phyloP scores from a whole-genome alignment of 2,113 vertebrate species.

The Seriola aureovittata region DNA sequence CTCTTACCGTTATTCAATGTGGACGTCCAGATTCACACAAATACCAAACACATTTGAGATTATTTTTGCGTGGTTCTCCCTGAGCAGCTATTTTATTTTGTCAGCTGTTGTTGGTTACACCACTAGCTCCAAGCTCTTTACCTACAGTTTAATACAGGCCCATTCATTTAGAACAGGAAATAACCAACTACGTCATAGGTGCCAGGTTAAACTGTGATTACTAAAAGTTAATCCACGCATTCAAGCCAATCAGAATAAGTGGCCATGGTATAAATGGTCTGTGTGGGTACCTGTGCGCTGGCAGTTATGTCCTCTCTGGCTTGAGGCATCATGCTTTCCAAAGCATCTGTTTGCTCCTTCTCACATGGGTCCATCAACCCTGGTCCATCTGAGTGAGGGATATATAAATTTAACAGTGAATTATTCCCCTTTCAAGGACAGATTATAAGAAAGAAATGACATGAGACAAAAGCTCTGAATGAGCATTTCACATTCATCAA shows the following conservation, averaged over 20 bases:
- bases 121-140: background rate
- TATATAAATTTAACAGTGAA: background rate
- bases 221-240: background rate
- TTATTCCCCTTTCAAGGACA: background rate
- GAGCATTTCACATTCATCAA: background rate
- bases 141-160: no score
- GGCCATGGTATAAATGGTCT: background rate
- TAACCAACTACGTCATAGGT: background rate
- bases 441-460: background rate
- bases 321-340: slow-evolving; percentile 81
- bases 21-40: background rate
- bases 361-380: slow-evolving; percentile 89
- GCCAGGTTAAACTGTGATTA: no score
- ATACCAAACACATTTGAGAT: background rate
- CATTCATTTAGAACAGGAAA: background rate
- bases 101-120: background rate
- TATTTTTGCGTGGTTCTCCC: background rate
- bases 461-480: background rate
- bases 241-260: background rate
- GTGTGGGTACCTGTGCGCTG: slow-evolving; percentile 81
- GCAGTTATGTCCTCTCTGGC: slow-evolving; percentile 86
- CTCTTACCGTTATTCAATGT: background rate
- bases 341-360: slow-evolving; percentile 82
- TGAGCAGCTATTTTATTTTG: background rate
- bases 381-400: slow-evolving; percentile 82